These are phyloP conservation scores for Phylloscopus trochilus DNA, from an alignment of 2,113 vertebrate species.

Conservation along the genomic window DNA sequence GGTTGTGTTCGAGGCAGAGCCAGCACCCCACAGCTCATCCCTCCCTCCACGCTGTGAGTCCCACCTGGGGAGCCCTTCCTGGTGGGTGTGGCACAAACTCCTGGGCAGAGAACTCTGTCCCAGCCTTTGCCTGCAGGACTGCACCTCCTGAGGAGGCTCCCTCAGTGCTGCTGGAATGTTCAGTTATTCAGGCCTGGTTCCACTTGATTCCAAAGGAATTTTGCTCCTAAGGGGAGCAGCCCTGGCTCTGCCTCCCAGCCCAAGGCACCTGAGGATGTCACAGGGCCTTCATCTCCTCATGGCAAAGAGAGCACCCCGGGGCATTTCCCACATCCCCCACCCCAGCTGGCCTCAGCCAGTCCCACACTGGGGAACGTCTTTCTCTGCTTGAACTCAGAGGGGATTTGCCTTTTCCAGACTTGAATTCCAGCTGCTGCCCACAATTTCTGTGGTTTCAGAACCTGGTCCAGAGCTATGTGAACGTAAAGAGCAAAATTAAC, in stretches of 20 bases:
- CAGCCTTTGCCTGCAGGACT: neutral
- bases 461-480: neutral
- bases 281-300: neutral
- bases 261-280: neutral
- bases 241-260: neutral
- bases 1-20: neutral
- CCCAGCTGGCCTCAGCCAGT: neutral
- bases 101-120: neutral
- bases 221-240: neutral
- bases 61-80: neutral
- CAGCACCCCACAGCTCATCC: neutral
- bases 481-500: neutral
- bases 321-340: neutral
- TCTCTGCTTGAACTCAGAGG: neutral
- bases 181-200: neutral
- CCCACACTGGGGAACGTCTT: fast-evolving
- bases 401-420: neutral
- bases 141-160: neutral
- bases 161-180: neutral
- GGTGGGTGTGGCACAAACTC: neutral
- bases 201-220: conserved; percentile 1
- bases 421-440: neutral
- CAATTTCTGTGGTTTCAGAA: neutral
- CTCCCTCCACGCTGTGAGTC: neutral
- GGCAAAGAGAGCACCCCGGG: neutral